Conservation (phyloP, 2,888 invertebrate species). For the Omphaloscelis lunosa region DNA sequence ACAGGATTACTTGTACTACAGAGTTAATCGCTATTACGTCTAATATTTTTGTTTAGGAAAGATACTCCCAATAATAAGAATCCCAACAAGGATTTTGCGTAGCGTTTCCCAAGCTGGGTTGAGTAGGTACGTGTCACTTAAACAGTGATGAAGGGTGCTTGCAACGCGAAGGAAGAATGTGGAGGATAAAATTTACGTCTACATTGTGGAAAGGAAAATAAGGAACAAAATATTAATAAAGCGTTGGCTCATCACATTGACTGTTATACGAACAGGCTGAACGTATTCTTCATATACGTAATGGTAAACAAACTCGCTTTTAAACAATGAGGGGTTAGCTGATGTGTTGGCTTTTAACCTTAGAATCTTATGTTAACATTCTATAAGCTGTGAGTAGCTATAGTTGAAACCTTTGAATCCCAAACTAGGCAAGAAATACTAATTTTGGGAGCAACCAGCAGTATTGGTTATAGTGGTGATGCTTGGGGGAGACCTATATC, state of each 20-base stretch:
- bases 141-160: constrained; percentile 26
- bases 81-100: constrained; percentile 6
- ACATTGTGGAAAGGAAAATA: not conserved
- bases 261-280: not conserved
- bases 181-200: not conserved
- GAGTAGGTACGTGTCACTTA: constrained; percentile 22
- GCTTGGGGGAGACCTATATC: not conserved
- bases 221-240: not conserved
- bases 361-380: not conserved
- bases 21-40: not conserved
- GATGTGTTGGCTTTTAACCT: not conserved
- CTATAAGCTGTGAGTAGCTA: not conserved
- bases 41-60: not conserved
- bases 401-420: not conserved
- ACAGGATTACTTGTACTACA: not conserved
- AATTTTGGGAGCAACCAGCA: not conserved
- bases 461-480: not conserved
- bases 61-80: not conserved
- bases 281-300: not conserved
- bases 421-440: not conserved
- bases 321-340: not conserved
- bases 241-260: not conserved
- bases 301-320: not conserved
- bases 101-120: not conserved
- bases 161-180: not conserved